Percentiles rank a stretch among this genome's conserved stretches.
Evolutionary conservation across 2,797 vertebrate species (phyloP).

Genomic region (Fratercula arctica): DNA sequence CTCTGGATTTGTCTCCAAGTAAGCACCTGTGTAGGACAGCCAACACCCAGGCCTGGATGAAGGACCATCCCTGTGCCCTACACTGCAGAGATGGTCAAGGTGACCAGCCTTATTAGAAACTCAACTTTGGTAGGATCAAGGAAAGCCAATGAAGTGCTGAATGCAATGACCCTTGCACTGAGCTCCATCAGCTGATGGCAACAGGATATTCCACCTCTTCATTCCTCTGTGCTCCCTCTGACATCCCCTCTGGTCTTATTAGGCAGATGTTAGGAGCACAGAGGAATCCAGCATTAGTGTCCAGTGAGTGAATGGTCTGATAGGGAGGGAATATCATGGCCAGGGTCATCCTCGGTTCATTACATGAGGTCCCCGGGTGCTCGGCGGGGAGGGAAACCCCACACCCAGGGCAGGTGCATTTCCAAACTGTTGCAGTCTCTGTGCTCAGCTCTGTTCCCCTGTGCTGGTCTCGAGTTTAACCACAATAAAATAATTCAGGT

Average conservation of each 20-base stretch:
- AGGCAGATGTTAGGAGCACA: no score
- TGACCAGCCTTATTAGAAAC: neutral
- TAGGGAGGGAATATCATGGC: accelerated
- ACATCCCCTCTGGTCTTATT: no score
- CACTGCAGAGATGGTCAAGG: neutral
- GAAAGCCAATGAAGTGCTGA: neutral
- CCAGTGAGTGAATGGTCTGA: neutral
- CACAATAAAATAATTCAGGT: neutral
- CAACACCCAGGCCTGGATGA: neutral
- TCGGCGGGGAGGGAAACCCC: accelerated
- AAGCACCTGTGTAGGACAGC: accelerated
- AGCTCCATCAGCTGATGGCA: neutral
- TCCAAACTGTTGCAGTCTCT: accelerated
- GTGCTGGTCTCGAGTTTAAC: neutral
- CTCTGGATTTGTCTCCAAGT: neutral
- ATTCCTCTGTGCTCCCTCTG: no score
- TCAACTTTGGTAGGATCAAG: neutral
- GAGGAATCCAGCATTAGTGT: neutral
- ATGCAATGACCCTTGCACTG: neutral
- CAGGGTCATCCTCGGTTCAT: neutral
- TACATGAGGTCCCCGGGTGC: accelerated
- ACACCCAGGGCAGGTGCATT: accelerated
- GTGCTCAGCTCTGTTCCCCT: neutral
- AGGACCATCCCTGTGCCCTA: no score
- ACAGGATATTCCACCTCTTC: neutral